Base-by-base conservation (phyloP, 2,113 vertebrate genomes). In the Etheostoma spectabile region DNA sequence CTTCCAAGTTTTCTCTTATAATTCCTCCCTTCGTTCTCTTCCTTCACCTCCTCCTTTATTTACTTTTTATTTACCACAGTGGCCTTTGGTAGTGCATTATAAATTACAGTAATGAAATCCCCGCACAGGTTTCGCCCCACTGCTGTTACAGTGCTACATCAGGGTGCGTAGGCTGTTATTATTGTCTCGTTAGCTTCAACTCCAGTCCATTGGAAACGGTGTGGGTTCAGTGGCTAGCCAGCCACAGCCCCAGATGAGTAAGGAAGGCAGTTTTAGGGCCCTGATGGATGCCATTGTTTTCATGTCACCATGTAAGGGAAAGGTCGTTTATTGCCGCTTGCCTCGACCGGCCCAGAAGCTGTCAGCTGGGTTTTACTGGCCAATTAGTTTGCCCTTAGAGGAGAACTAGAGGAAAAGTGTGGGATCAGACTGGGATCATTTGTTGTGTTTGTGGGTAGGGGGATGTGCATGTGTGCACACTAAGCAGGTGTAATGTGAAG, bases 21-120 rank as follows among this genome's bases (percentile, higher is more conserved):
- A 42, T 61, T 38, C 24, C 66, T 22, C 60, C 48, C 30, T 55
- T 65, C 0, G 0, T 70, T 78, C 30, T 64, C 18, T 19, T 60
- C 22, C 52, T 45, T 38, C n/a, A 53, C 22, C 46, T 56, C 46
- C n/a, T 57, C 5, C 48, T 65, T 15, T 15, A 15, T 10, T 13
- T 62, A 35, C 21, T 74, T 60, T 68, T 35, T 70, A 78, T 84
- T 72, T 84, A 83, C 82, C 79, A 61, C 82, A 30, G 48, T 80
- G 77, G 83, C 91, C 88, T 92, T 88, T 80, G 62, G 27, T 77
- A 71, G 74, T 61, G 68, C 79, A 78, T 90, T 88, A 77, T 91
- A 91, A 91, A 91, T 92, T 13, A 70, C 62, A 45, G 79, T 91
- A 91, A 91, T 91, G 88, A 91, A 89, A 91, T 86, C 83, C 61